These are phyloP conservation scores for Elachura formosa DNA, from an alignment of 2,113 vertebrate genomes.

Conservation along the genomic window DNA sequence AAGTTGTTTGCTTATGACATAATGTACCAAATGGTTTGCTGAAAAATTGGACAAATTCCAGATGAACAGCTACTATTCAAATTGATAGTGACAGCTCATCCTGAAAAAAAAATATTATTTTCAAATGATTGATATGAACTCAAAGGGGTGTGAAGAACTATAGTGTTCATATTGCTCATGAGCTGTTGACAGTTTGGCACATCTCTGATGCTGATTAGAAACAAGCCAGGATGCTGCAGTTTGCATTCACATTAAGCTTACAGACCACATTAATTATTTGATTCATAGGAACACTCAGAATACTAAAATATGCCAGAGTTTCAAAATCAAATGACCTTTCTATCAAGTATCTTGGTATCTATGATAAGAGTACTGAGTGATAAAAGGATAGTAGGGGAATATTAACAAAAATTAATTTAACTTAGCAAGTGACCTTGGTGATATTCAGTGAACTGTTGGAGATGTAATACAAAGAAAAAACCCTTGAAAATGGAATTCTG, in stretches of 20 bases:
- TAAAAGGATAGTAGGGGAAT: not conserved
- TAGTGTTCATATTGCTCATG: constrained; percentile 45
- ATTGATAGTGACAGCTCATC: constrained; percentile 76
- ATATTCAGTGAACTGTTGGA: not conserved
- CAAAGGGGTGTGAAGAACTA: constrained; percentile 74
- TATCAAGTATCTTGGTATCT: not conserved
- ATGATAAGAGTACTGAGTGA: not conserved
- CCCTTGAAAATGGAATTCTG: not conserved
- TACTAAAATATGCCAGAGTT: constrained; percentile 21
- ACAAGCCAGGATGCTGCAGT: constrained; percentile 42
- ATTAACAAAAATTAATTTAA: constrained; percentile 36
- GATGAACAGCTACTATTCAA: constrained; percentile 64
- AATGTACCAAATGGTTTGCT: constrained; percentile 66
- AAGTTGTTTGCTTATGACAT: constrained; percentile 61
- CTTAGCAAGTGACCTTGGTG: not conserved
- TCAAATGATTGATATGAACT: constrained; percentile 76
- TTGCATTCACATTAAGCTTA: constrained; percentile 59
- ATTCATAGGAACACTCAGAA: constrained; percentile 30
- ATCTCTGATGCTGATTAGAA: constrained; percentile 73
- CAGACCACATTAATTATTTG: constrained; percentile 42
- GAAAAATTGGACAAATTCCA: constrained; percentile 73
- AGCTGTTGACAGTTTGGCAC: constrained; percentile 69
- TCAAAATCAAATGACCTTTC: not conserved
- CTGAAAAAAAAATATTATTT: constrained; percentile 71
- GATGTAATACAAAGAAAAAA: not conserved